These are phyloP conservation scores for Ametastegia equiseti DNA, from an alignment of 2,888 invertebrate species.

Conservation along the genomic window DNA sequence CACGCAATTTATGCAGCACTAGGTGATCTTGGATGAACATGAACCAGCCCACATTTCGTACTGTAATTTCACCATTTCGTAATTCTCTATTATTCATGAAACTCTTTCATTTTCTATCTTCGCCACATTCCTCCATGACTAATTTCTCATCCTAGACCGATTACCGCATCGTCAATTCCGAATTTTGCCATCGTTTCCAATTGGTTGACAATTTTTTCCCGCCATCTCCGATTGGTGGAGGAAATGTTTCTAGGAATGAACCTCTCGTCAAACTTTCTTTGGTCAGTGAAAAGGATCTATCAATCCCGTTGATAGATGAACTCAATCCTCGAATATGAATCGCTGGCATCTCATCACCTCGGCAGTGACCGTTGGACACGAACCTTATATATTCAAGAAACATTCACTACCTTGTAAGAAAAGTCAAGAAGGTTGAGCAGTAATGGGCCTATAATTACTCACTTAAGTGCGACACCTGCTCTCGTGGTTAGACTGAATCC, in stretches of 20 bases:
- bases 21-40: not conserved
- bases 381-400: not conserved
- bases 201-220: not conserved
- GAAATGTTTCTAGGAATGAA: not conserved
- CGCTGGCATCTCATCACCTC: not conserved
- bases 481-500: not conserved
- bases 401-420: conserved; percentile 19
- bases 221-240: not conserved
- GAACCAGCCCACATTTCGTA: not conserved
- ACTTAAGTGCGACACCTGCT: conserved; percentile 27
- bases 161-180: too few species aligned
- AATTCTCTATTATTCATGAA: not conserved
- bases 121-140: not conserved
- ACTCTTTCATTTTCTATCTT: not conserved
- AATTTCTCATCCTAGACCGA: not conserved
- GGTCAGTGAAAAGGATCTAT: not conserved
- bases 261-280: conserved; percentile 13
- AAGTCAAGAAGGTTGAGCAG: conserved; percentile 20
- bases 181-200: too few species aligned
- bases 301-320: not conserved
- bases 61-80: conserved; percentile 8
- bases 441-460: conserved; percentile 2
- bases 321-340: not conserved
- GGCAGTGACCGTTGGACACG: not conserved
- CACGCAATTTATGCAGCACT: not conserved